Evolutionary conservation across 2,113 vertebrate species (phyloP), one percentile per base, ranked within the genome.

Genomic region (Hippocampus barbouri): DNA sequence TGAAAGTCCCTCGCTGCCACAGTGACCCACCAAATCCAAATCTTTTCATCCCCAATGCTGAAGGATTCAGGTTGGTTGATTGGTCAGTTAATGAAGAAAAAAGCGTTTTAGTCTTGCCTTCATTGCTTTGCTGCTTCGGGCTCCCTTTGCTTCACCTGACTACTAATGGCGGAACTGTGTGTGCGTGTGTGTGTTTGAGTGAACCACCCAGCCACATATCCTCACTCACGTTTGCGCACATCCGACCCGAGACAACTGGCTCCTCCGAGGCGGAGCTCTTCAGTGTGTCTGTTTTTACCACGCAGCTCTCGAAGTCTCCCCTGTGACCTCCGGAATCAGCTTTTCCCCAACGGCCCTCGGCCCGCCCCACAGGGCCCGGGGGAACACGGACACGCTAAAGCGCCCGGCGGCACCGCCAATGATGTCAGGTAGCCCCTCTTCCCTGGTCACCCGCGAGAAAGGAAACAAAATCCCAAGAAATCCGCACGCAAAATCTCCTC

Each of bases 11-110:
- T 40, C 95, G 97, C 23, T 99, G 96, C 85, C 95, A 99, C 43
- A 99, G 98, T 25, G 98, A 99, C 85, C 98, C 98, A 74, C 97
- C 98, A 30, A 99, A 99, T 85, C 96, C 97, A 16, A 95, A 95
- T 73, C 92, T 98, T 47, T 96, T 98, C 73, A 98, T 98, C 80
- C 95, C 96, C 5, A 95, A 95, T 0, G 87, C 95, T 51, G 97
- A 99, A 71, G 93, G 94, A 41, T 96, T 97, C 93, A 99, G 97
- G 97, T 99, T 95, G 47, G 83, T 40, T 38, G 56, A 49, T 23
- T 20, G 14, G 27, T 34, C 25, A 9, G 27, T 61, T 34, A 61
- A 20, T 34, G 16, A 61, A 20, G 23, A 27, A 43, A 20, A 43
- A 0, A 43, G 0, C 8, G 74, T 68, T 20, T 21, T 16, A 61